A percentile compares a stretch with the other conserved stretches of the same genome.
Evolutionary conservation across 2,888 invertebrate species (phyloP).

Genomic region (Megamerina dolium): DNA sequence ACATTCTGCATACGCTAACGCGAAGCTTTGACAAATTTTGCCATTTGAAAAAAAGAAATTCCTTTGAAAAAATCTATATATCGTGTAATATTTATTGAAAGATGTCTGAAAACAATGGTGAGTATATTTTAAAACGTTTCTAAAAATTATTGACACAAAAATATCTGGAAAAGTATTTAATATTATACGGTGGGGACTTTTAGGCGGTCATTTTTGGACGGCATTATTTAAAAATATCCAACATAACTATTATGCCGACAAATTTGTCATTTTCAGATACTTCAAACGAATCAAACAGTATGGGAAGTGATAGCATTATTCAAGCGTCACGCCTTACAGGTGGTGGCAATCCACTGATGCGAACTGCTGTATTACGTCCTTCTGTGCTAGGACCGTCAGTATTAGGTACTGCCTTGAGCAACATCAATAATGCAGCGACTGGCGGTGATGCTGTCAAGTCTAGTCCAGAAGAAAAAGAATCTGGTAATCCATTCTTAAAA

Average conservation of each 20-base stretch:
- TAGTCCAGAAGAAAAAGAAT: neutral
- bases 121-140: slow-evolving; percentile 19
- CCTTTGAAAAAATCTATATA: too few species aligned
- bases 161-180: too few species aligned
- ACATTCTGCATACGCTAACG: too few species aligned
- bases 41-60: too few species aligned
- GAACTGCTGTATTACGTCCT: slow-evolving; percentile 42
- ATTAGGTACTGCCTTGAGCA: slow-evolving; percentile 26
- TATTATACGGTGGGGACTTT: too few species aligned
- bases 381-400: slow-evolving; percentile 39
- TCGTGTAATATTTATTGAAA: too few species aligned
- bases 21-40: too few species aligned
- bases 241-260: slow-evolving; percentile 1
- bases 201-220: too few species aligned
- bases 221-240: too few species aligned
- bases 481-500: slow-evolving; percentile 41
- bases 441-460: neutral
- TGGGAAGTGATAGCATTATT: slow-evolving; percentile 35
- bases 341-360: slow-evolving; percentile 23
- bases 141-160: neutral
- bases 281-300: slow-evolving; percentile 44
- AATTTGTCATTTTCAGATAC: slow-evolving; percentile 34
- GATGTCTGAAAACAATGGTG: slow-evolving; percentile 48
- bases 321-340: slow-evolving; percentile 36
- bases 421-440: slow-evolving; percentile 10